phyloP scores from a whole-genome alignment of 1,140 invertebrate species.

The Phocides pigmalion region DNA sequence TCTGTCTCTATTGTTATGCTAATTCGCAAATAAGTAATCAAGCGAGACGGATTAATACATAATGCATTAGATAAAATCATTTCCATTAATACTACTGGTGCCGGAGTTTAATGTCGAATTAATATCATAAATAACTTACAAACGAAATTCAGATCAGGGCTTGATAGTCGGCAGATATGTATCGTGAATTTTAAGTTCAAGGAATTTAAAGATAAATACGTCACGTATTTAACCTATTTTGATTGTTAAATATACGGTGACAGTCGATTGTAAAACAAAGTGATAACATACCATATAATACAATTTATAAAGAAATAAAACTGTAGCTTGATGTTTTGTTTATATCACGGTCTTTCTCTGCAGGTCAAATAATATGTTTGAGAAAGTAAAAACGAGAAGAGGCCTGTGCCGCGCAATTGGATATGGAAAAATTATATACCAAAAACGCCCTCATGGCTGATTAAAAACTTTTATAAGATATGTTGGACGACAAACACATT shows the following conservation, averaged over 20 bases:
- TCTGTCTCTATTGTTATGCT: slow-evolving; percentile 71
- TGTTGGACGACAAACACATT: too few relatives aligned
- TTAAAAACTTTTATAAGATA: too few relatives aligned
- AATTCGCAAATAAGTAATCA: slow-evolving; percentile 55
- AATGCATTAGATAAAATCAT: slow-evolving; percentile 22
- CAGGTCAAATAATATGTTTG: too few relatives aligned
- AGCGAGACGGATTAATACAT: slow-evolving; percentile 45
- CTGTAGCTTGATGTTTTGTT: too few relatives aligned
- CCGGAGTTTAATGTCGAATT: slow-evolving; percentile 14
- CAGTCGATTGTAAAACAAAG: neutral
- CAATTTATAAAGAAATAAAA: too few relatives aligned
- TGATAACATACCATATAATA: neutral
- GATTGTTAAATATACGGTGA: neutral
- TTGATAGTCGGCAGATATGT: neutral
- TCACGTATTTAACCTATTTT: neutral
- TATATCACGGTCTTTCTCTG: too few relatives aligned
- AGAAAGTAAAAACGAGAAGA: too few relatives aligned
- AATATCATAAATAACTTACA: slow-evolving; percentile 18
- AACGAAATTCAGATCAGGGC: slow-evolving; percentile 4
- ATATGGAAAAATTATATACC: too few relatives aligned
- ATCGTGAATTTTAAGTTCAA: slow-evolving; percentile 11
- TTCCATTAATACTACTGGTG: slow-evolving; percentile 26
- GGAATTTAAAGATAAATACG: slow-evolving; percentile 15
- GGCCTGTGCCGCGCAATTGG: too few relatives aligned
- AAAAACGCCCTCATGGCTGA: too few relatives aligned